phyloP scores from a whole-genome alignment of 2,113 vertebrate genomes.

The Oenanthe oenanthe region DNA sequence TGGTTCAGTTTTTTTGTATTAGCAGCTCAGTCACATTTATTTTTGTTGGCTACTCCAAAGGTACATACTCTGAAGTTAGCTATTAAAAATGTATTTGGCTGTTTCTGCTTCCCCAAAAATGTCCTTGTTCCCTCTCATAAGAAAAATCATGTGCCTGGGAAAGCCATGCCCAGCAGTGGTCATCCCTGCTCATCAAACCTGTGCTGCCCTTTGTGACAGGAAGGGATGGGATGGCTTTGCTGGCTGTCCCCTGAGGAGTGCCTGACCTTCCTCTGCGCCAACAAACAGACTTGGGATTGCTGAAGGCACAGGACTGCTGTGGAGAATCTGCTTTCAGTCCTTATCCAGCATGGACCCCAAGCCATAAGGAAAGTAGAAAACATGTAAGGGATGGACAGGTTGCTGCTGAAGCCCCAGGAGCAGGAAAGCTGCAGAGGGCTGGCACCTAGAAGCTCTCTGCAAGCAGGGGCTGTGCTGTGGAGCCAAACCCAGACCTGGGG shows the following conservation, averaged over 20 bases:
- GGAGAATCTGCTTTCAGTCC: background rate
- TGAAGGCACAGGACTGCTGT: background rate
- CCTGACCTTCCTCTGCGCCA: background rate
- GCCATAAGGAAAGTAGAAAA: background rate
- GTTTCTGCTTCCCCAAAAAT: background rate
- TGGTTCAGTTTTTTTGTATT: background rate
- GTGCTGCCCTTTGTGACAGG: background rate
- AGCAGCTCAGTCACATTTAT: background rate
- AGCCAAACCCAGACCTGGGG: background rate
- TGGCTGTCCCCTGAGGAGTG: background rate
- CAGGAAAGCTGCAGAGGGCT: background rate
- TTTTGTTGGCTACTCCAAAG: background rate
- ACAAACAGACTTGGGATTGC: background rate
- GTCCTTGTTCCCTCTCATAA: background rate
- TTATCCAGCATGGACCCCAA: background rate
- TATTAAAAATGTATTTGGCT: background rate
- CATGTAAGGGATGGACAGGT: background rate
- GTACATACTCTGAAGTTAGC: background rate
- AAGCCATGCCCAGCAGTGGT: fast-evolving
- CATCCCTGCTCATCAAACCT: background rate
- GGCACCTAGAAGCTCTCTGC: background rate
- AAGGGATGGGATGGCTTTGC: background rate
- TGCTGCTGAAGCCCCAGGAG: background rate
- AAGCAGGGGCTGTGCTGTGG: background rate
- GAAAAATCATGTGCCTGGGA: background rate